phyloP scores from a whole-genome alignment of 2,888 invertebrate genomes.

The Chrysolina americana region DNA sequence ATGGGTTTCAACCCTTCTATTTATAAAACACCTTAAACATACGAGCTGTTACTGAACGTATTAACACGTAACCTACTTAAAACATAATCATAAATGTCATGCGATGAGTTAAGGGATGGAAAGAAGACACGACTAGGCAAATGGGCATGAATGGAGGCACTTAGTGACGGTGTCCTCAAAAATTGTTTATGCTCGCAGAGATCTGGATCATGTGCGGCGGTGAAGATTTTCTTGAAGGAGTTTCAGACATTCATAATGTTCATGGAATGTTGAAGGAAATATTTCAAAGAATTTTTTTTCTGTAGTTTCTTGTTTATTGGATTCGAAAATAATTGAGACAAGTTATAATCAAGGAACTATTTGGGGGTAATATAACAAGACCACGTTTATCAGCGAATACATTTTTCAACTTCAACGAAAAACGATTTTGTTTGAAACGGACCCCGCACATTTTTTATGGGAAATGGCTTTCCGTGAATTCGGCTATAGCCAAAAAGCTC shows the following conservation, averaged over 20 bases:
- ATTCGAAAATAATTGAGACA: too few relatives aligned
- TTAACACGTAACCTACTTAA: slow-evolving; percentile 38
- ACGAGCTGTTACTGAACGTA: slow-evolving; percentile 35
- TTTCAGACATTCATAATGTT: not conserved
- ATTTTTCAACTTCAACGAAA: too few relatives aligned
- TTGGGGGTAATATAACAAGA: too few relatives aligned
- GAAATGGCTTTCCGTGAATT: too few relatives aligned
- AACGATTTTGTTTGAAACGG: too few relatives aligned
- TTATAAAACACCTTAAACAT: slow-evolving; percentile 16
- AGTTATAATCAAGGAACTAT: too few relatives aligned
- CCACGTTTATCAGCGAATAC: too few relatives aligned
- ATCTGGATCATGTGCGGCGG: slow-evolving; percentile 2
- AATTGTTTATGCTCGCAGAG: slow-evolving; percentile 7
- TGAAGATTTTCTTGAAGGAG: not conserved
- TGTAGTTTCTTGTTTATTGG: too few relatives aligned
- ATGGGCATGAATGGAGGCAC: slow-evolving; percentile 27
- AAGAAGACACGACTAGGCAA: slow-evolving; percentile 44
- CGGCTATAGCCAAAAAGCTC: too few relatives aligned
- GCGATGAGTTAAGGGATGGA: slow-evolving; percentile 51
- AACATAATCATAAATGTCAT: slow-evolving; percentile 53
- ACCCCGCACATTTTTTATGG: too few relatives aligned
- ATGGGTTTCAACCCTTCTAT: slow-evolving; percentile 20
- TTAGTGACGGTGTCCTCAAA: not conserved
- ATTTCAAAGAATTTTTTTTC: too few relatives aligned
- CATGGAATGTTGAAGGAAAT: too few relatives aligned